phyloP scores from a whole-genome alignment of 1,140 invertebrate genomes.

The Trichomalopsis sarcophagae region DNA sequence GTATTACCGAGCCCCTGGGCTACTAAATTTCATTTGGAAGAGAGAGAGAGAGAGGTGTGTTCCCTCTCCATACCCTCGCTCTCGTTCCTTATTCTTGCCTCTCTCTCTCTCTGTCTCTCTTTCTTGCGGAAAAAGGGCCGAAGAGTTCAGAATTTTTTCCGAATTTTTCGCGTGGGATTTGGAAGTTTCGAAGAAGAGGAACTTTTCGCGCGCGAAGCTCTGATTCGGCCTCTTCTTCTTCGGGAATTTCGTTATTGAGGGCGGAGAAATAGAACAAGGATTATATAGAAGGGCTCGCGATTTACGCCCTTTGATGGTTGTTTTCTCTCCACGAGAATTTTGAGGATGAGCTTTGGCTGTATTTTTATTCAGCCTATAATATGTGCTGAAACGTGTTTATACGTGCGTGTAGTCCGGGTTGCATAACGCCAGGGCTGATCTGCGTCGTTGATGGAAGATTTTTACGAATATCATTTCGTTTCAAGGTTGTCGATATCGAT shows the following conservation, averaged over 20 bases:
- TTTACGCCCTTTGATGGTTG: too few relatives aligned
- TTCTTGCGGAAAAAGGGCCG: not conserved
- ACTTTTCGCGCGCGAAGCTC: not conserved
- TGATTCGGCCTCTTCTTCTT: not conserved
- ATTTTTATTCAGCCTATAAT: not conserved
- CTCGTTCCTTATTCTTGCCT: not conserved
- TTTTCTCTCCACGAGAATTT: not conserved
- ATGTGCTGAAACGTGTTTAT: too few relatives aligned
- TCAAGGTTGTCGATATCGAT: not conserved
- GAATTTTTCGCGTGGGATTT: constrained; percentile 13
- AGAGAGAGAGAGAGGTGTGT: not conserved
- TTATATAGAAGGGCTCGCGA: not conserved
- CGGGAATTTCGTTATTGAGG: constrained; percentile 2
- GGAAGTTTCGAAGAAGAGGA: not conserved
- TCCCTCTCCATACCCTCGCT: not conserved
- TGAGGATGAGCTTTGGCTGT: too few relatives aligned
- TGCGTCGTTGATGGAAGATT: too few relatives aligned
- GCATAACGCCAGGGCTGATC: not conserved
- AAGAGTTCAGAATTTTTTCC: not conserved
- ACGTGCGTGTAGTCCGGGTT: not conserved
- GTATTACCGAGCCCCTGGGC: constrained; percentile 31
- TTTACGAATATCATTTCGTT: not conserved
- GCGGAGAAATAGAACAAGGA: not conserved
- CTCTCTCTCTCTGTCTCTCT: not conserved
- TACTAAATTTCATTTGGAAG: constrained; percentile 49